Evolutionary conservation across 1,140 invertebrate species (phyloP).

Genomic region (Panagrolaimus sp.): DNA sequence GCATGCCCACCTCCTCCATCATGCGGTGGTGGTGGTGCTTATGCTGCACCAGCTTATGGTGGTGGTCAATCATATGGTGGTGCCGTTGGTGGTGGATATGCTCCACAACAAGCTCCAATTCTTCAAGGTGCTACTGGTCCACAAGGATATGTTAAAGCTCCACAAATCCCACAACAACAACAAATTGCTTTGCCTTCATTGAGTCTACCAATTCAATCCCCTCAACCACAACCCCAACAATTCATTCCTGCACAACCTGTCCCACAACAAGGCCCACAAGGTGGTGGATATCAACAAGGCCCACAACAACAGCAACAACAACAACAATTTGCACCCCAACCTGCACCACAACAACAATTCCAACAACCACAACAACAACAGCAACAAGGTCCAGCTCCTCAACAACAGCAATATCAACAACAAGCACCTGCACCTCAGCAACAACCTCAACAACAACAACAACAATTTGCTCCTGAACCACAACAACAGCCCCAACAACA

Average conservation of each 20-base stretch:
- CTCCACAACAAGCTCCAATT: background rate
- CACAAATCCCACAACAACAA: background rate
- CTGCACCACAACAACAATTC: background rate
- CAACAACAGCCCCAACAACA: constrained; percentile 12
- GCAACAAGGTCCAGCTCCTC: constrained; percentile 5
- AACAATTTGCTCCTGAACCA: background rate
- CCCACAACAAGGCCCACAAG: background rate
- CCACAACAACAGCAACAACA: background rate
- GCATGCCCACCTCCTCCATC: constrained; percentile 17
- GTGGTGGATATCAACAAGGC: background rate
- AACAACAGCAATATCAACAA: constrained; percentile 8
- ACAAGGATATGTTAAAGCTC: constrained; percentile 11
- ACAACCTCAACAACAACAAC: constrained; percentile 1
- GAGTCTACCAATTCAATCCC: background rate
- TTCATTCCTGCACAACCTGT: background rate
- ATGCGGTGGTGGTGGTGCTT: constrained; percentile 11
- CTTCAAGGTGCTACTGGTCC: constrained; percentile 13
- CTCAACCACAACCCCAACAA: background rate
- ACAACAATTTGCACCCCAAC: background rate
- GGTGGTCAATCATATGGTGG: background rate
- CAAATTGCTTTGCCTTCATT: constrained; percentile 8
- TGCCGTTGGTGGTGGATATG: background rate
- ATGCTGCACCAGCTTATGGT: background rate
- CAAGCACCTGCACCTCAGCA: background rate
- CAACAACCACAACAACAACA: constrained; percentile 7